Evolutionary conservation across 2,113 vertebrate species (phyloP), one percentile per base, ranked within the genome.

Genomic region (Anser cygnoides): DNA sequence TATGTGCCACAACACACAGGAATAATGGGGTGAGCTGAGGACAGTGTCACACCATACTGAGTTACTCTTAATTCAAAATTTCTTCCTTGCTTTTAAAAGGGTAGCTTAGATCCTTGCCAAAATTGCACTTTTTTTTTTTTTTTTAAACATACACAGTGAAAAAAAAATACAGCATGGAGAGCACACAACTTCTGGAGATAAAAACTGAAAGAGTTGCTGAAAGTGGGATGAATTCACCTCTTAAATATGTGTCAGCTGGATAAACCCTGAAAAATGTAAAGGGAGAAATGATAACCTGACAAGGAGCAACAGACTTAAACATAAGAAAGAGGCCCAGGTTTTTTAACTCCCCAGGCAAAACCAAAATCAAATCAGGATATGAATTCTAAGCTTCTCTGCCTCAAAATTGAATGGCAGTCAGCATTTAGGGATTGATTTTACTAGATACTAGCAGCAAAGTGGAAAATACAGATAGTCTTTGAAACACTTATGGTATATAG

Each of bases 1-100:
- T 96, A 97, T 97, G 97, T 97, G 97, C 96, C 95, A 94, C 89
- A 94, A 91, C 95, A 96, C 93, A 94, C 89, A 96, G 97, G 95
- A 96, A 96, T 96, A 97, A 95, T 93, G 88, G 96, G 93, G 96
- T 97, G 96, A 97, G 86, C 22, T 96, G 95, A 96, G 96, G 97
- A 97, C 94, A 96, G 94, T 89, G 93, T 96, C 94, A 95, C 93
- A 95, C 87, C 94, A 96, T 92, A 95, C 91, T 89, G 84, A 96
- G 93, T 7, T 95, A 94, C 90, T 96, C 95, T 75, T 62, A 91
- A 92, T 96, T 93, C 97, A 96, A 90, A 52, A 96, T 95, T 91
- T 93, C 94, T 86, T 84, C 80, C 75, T 74, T 92, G 84, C 76
- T 83, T 93, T 89, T 41, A 76, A 55, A 88, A 92, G 83, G 67